These are phyloP conservation scores for Pammene aurita DNA, from an alignment of 2,888 invertebrate species.

Conservation along the genomic window DNA sequence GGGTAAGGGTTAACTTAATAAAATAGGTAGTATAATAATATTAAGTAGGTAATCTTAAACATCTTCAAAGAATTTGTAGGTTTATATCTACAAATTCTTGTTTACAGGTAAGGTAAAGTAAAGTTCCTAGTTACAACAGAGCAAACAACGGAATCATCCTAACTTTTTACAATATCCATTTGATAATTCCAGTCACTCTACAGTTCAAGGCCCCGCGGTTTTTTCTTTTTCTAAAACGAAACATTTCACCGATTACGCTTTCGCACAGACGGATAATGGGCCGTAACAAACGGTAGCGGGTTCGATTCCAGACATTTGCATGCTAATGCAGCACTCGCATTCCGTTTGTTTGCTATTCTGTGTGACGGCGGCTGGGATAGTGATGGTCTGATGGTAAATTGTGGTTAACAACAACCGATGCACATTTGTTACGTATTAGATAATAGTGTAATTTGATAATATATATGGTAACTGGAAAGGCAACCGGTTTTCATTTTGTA, in stretches of 20 bases:
- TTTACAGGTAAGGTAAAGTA: too few relatives aligned
- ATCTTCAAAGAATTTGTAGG: too few relatives aligned
- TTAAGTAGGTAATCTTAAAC: too few relatives aligned
- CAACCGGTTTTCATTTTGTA: too few relatives aligned
- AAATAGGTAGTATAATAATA: too few relatives aligned
- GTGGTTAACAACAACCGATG: constrained; percentile 8
- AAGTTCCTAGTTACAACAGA: too few relatives aligned
- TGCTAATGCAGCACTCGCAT: constrained; percentile 35
- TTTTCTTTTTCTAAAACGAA: constrained; percentile 15
- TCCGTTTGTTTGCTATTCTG: constrained; percentile 35
- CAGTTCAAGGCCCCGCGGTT: too few relatives aligned
- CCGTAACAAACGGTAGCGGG: constrained; percentile 20
- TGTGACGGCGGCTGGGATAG: constrained; percentile 12
- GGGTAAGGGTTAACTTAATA: too few relatives aligned
- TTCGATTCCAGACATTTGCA: constrained; percentile 35
- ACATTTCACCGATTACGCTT: constrained; percentile 10
- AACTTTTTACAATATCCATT: not conserved
- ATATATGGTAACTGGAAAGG: too few relatives aligned
- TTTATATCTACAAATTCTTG: too few relatives aligned
- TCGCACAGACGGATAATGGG: constrained; percentile 24
- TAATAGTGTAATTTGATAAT: too few relatives aligned
- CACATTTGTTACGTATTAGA: not conserved
- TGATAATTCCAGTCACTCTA: not conserved
- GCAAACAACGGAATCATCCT: too few relatives aligned
- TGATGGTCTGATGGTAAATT: constrained; percentile 8